Conservation (phyloP, 1,140 invertebrate genomes). For the Drosophila sulfurigaster region DNA sequence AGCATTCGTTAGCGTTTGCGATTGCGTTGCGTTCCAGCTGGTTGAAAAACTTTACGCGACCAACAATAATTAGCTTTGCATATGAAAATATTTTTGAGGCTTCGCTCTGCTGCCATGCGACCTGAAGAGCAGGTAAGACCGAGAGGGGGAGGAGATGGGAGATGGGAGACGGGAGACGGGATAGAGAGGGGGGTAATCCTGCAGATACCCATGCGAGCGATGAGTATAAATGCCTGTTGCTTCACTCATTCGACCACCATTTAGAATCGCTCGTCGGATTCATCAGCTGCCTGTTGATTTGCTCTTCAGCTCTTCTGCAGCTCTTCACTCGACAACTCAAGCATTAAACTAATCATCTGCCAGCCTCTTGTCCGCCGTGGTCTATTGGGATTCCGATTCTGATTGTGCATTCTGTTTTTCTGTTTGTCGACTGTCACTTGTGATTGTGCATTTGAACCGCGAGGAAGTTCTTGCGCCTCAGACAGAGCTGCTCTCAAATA, state of each 20-base stretch:
- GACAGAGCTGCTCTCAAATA: neutral
- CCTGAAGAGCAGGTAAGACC: constrained; percentile 3
- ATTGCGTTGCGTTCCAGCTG: constrained; percentile 66
- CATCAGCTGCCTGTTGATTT: constrained; percentile 27
- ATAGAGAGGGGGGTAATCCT: constrained; percentile 7
- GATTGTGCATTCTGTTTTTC: neutral
- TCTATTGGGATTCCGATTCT: neutral
- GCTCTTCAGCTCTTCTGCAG: constrained; percentile 3
- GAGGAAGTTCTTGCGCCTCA: neutral
- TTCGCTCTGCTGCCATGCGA: constrained; percentile 46
- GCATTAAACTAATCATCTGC: neutral
- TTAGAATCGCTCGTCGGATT: constrained; percentile 21
- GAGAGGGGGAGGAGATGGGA: neutral
- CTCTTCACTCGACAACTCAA: neutral
- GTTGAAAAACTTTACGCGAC: constrained; percentile 58
- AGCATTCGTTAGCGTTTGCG: constrained; percentile 65
- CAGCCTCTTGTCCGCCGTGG: neutral
- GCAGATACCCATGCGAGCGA: constrained; percentile 6
- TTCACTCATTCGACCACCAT: constrained; percentile 25
- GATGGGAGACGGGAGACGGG: neutral
- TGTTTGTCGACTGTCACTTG: constrained; percentile 10
- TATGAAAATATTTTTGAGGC: constrained; percentile 78
- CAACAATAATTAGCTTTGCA: constrained; percentile 69
- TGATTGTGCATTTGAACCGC: constrained; percentile 6
- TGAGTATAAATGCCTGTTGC: constrained; percentile 47